phyloP scores from a whole-genome alignment of 2,797 vertebrate genomes.

The Trematomus bernacchii region DNA sequence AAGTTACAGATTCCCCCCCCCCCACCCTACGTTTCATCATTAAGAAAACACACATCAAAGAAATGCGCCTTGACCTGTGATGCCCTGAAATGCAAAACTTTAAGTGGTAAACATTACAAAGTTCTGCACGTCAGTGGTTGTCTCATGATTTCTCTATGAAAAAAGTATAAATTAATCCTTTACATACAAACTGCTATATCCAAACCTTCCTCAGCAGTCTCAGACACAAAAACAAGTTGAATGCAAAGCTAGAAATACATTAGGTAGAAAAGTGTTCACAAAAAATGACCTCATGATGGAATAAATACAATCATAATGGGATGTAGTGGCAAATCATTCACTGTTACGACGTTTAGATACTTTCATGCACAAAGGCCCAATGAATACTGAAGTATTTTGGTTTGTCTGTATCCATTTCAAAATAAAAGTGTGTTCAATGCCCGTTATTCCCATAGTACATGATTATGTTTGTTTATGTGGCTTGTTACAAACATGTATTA shows the following conservation, averaged over 20 bases:
- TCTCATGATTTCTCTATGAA: conserved; percentile 76
- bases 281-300: conserved; percentile 64
- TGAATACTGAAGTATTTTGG: conserved; percentile 41
- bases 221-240: conserved; percentile 62
- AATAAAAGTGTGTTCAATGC: conserved; percentile 41
- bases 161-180: conserved; percentile 83
- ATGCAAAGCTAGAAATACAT: conserved; percentile 76
- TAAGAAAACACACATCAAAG: conserved; percentile 77
- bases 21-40: conserved; percentile 63
- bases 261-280: conserved; percentile 69
- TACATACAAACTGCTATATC: conserved; percentile 64
- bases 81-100: conserved; percentile 80
- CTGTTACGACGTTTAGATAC: conserved; percentile 50
- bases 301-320: conserved; percentile 78
- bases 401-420: conserved; percentile 33
- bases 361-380: conserved; percentile 56
- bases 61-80: conserved; percentile 73
- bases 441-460: conserved; percentile 11
- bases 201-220: conserved; percentile 67
- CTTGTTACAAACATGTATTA: conserved; percentile 36
- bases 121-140: conserved; percentile 77
- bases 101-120: conserved; percentile 81
- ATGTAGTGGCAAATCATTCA: conserved; percentile 62
- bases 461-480: conserved; percentile 24
- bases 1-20: conserved; percentile 61